Conservation (phyloP, 2,797 vertebrate species). For the Apodemus agrarius region DNA sequence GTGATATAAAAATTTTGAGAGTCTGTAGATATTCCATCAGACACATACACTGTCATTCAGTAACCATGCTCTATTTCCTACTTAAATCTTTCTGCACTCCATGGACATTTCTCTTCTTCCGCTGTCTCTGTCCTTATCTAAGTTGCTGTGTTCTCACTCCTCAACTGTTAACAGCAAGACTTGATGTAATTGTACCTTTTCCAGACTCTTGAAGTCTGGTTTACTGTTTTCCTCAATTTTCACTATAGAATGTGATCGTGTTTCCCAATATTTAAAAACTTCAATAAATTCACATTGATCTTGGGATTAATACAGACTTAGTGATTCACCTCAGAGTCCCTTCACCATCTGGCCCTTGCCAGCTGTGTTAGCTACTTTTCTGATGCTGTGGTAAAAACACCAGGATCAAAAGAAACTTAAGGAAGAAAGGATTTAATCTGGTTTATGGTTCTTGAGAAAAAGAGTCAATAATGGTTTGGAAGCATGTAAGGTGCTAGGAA, state of each 20-base stretch:
- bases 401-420: not conserved
- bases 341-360: not conserved
- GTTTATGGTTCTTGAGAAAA: not conserved
- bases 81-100: not conserved
- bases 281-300: not conserved
- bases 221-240: constrained; percentile 13
- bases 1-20: not conserved
- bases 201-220: not conserved
- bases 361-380: not conserved
- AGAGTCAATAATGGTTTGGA: not conserved
- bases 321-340: not conserved
- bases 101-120: not conserved
- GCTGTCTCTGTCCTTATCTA: not conserved
- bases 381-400: not conserved
- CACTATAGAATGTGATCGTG: not conserved
- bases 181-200: not conserved
- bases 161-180: not conserved
- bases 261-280: not conserved
- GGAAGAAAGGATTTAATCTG: not conserved
- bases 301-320: not conserved
- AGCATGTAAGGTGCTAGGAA: not conserved
- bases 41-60: not conserved
- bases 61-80: not conserved
- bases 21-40: not conserved
- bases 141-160: not conserved